Evolutionary conservation across 2,888 invertebrate species (phyloP).

Genomic region (Tachina lurida): DNA sequence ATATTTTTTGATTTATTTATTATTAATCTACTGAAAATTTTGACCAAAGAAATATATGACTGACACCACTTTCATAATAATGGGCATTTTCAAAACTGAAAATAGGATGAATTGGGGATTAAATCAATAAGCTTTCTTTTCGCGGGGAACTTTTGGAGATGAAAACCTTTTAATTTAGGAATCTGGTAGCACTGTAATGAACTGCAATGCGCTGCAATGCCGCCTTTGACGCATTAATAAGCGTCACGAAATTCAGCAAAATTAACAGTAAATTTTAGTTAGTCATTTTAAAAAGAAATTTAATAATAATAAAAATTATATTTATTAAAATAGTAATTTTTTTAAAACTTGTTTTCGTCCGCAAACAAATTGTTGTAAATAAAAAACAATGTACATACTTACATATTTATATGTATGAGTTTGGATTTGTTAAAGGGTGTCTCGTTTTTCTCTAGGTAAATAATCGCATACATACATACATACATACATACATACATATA

Average conservation of each 20-base stretch:
- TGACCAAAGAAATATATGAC: too few species aligned
- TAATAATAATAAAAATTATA: slow-evolving; percentile 24
- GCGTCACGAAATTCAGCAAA: background rate
- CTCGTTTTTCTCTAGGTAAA: slow-evolving; percentile 46
- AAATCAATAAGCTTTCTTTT: too few species aligned
- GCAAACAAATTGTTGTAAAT: slow-evolving; percentile 11
- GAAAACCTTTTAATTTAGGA: too few species aligned
- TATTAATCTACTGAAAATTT: too few species aligned
- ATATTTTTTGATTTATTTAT: too few species aligned
- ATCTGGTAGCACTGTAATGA: too few species aligned
- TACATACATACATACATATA: too few species aligned
- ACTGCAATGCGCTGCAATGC: background rate
- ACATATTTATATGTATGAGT: background rate
- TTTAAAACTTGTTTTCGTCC: background rate
- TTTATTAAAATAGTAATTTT: background rate
- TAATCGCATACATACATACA: background rate
- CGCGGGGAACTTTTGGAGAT: too few species aligned
- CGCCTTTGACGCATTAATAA: too few species aligned
- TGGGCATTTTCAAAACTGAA: too few species aligned
- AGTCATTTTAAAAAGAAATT: slow-evolving; percentile 38
- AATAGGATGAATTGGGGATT: too few species aligned
- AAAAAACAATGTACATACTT: background rate
- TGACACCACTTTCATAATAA: too few species aligned
- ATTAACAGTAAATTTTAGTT: slow-evolving; percentile 41
- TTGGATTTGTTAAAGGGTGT: slow-evolving; percentile 27